A percentile compares a stretch with the other conserved stretches of the same genome.
These are phyloP conservation scores for Dysidea cf. avara DNA, from an alignment of 37 sponge, comb jelly and placozoan species.

Conservation along the genomic window DNA sequence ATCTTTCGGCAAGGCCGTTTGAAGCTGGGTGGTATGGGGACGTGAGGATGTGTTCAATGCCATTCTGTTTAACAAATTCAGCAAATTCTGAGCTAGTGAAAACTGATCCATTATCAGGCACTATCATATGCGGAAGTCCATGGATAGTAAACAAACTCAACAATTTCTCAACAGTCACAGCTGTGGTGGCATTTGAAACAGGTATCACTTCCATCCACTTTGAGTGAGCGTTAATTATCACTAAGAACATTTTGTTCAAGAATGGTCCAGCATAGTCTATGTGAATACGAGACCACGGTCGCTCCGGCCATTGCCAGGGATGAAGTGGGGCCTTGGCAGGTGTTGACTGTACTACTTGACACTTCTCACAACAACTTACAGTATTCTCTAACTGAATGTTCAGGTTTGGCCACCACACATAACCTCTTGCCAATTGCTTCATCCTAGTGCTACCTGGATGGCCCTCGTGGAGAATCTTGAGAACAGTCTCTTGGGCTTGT, in stretches of 20 bases:
- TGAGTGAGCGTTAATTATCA: slow-evolving; percentile 27
- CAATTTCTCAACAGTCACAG: slow-evolving; percentile 5
- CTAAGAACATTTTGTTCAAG: slow-evolving; percentile 7
- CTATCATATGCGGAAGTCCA: slow-evolving; percentile 32
- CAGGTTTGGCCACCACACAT: too few relatives aligned
- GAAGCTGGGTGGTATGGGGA: too few relatives aligned
- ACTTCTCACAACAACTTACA: not conserved
- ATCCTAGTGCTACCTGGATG: not conserved
- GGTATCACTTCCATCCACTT: slow-evolving; percentile 5
- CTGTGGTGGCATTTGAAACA: slow-evolving; percentile 4
- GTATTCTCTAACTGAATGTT: not conserved
- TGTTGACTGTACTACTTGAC: not conserved
- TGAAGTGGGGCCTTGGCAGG: not conserved
- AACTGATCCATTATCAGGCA: slow-evolving; percentile 45
- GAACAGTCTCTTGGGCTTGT: not conserved
- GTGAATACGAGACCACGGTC: not conserved
- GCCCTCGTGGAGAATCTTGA: not conserved
- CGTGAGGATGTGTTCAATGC: slow-evolving; percentile 27
- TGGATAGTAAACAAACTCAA: slow-evolving; percentile 14
- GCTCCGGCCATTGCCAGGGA: not conserved
- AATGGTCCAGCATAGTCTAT: slow-evolving; percentile 1
- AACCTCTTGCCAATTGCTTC: not conserved
- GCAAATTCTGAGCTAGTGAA: slow-evolving; percentile 42
- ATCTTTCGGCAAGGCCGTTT: slow-evolving; percentile 12
- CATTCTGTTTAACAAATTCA: slow-evolving; percentile 28